Evolutionary conservation across 1,140 invertebrate species (phyloP).

Genomic region (Diorhabda sublineata): DNA sequence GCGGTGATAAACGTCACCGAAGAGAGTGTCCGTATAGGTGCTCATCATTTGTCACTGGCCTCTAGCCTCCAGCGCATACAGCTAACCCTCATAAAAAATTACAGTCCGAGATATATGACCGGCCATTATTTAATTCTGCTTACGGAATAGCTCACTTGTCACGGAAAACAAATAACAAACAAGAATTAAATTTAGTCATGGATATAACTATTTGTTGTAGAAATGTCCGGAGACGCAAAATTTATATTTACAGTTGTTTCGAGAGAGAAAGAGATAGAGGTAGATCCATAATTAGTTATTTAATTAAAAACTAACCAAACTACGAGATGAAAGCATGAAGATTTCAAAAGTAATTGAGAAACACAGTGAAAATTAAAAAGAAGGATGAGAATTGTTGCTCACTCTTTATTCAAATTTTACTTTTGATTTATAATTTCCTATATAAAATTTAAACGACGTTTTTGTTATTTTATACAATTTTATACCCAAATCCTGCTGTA

Average conservation of each 20-base stretch:
- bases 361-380: background rate
- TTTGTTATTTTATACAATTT: too few relatives aligned
- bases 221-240: too few relatives aligned
- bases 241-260: too few relatives aligned
- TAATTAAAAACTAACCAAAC: too few relatives aligned
- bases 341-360: background rate
- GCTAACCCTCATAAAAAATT: background rate
- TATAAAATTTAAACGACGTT: background rate
- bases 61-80: background rate
- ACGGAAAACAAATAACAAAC: background rate
- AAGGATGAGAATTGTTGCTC: background rate
- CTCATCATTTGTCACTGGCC: background rate
- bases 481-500: too few relatives aligned
- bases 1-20: slow-evolving; percentile 1
- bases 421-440: background rate
- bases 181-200: too few relatives aligned
- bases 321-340: too few relatives aligned
- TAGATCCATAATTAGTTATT: too few relatives aligned
- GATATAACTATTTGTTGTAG: too few relatives aligned
- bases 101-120: background rate
- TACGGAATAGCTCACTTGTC: slow-evolving; percentile 2
- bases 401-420: background rate
- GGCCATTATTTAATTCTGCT: background rate
- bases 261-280: too few relatives aligned
- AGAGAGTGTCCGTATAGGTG: background rate